Conservation (phyloP, 2,888 invertebrate species). For the Drosophila pseudotalamancana region DNA sequence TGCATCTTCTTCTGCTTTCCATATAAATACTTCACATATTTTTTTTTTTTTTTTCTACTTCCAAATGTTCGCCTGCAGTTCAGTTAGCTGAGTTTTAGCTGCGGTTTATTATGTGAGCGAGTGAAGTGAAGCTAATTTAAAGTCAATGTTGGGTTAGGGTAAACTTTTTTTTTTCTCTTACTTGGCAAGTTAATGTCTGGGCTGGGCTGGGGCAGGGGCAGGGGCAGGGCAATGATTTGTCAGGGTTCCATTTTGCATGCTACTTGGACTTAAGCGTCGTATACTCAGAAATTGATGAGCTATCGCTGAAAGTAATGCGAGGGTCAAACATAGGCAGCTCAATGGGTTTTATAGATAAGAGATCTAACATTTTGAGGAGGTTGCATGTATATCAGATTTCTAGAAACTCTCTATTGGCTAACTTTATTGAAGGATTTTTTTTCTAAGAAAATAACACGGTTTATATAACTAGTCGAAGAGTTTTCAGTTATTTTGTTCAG, state of each 20-base stretch:
- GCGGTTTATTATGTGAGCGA: conserved; percentile 67
- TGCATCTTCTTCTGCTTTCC: background rate
- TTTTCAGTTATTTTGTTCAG: background rate
- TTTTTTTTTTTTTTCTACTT: background rate
- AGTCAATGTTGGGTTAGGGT: conserved; percentile 58
- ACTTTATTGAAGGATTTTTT: too few species aligned
- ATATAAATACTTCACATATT: background rate
- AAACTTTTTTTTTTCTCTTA: conserved; percentile 9
- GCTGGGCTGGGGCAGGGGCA: conserved; percentile 7
- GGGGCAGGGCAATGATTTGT: conserved; percentile 1
- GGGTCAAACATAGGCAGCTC: background rate
- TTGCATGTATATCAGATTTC: too few species aligned
- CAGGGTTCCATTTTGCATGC: conserved; percentile 11
- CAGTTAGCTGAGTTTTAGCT: conserved; percentile 38
- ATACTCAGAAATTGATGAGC: conserved; percentile 14
- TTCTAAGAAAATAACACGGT: too few species aligned
- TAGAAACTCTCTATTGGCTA: too few species aligned
- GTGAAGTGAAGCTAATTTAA: conserved; percentile 71
- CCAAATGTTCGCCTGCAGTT: conserved; percentile 41
- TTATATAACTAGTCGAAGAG: too few species aligned
- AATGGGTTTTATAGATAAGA: background rate
- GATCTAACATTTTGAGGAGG: background rate
- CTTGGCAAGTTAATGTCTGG: conserved; percentile 11
- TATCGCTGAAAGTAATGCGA: conserved; percentile 7
- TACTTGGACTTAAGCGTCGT: conserved; percentile 4